Base-by-base conservation (phyloP, 2,888 invertebrate species). In the Sesamia inferens region DNA sequence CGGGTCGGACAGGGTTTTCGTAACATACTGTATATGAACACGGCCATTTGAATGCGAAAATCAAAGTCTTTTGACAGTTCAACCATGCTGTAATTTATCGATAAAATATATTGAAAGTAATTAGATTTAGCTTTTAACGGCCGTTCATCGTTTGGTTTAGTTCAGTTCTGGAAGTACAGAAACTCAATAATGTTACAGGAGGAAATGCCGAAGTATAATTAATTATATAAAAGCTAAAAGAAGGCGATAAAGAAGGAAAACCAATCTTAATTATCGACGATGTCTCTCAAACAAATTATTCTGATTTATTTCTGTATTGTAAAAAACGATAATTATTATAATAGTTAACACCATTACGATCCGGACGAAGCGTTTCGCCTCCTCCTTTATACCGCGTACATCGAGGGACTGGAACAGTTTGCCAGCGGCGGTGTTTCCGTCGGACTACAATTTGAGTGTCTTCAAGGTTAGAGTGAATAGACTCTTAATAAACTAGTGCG, bases 1-100 rank as follows among this genome's bases (percentile, higher is more conserved):
- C n/a, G n/a, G n/a, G n/a, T n/a, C n/a, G n/a, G n/a, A n/a, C n/a
- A n/a, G n/a, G n/a, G n/a, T n/a, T n/a, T n/a, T n/a, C n/a, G n/a
- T n/a, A n/a, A n/a, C n/a, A n/a, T n/a, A n/a, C n/a, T n/a, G n/a
- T n/a, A 5, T 51, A 51, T 10, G 10, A 31, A 59, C 55, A 44
- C n/a, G 16, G 16, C 19, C n/a, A 78, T 77, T 77, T 78, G 39
- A 64, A 61, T 78, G 55, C 72, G 44, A 48, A 78, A 55, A 78
- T 65, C 61, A 76, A 78, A 76, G 54, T 71, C 48, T 78, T 77
- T 65, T 71, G 61, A 78, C 31, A 71, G 16, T 19, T 42, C 42
- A 44, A 71, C 61, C 65, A 31, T 61, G 54, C 22, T 48, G 44
- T 65, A 65, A 71, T 61, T 61, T 24, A 22, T 61, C 61, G 48